Conservation (phyloP, 2,113 vertebrate genomes). For the Anser cygnoides region DNA sequence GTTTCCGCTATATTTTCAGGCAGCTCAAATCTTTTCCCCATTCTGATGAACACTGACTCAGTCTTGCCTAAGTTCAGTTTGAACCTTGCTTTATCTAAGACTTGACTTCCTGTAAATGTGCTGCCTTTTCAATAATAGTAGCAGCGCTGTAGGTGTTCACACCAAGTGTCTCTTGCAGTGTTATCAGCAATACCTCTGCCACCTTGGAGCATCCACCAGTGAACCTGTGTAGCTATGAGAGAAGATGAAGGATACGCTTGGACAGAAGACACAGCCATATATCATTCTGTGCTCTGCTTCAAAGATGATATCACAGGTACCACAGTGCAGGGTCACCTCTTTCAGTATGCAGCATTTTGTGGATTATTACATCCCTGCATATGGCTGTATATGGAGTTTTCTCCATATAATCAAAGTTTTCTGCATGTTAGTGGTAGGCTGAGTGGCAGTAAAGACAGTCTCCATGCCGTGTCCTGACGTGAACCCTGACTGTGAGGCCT, state of each 20-base stretch:
- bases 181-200: background rate
- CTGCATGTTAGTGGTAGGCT: background rate
- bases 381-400: background rate
- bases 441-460: background rate
- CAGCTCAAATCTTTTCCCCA: background rate
- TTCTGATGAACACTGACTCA: background rate
- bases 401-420: background rate
- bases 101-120: background rate
- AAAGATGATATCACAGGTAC: background rate
- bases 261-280: background rate
- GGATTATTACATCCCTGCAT: background rate
- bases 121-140: background rate
- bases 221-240: background rate
- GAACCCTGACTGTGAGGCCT: slow-evolving; percentile 11
- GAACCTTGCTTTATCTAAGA: background rate
- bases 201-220: background rate
- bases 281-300: background rate
- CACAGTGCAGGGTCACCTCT: background rate
- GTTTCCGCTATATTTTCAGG: background rate
- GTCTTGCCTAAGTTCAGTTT: background rate
- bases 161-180: background rate
- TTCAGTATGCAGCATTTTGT: background rate
- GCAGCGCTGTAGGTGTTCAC: background rate
- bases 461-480: slow-evolving; percentile 12
- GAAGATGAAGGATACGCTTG: background rate